These are phyloP conservation scores for Entomobrya proxima DNA, from an alignment of 2,888 invertebrate species.

Conservation along the genomic window DNA sequence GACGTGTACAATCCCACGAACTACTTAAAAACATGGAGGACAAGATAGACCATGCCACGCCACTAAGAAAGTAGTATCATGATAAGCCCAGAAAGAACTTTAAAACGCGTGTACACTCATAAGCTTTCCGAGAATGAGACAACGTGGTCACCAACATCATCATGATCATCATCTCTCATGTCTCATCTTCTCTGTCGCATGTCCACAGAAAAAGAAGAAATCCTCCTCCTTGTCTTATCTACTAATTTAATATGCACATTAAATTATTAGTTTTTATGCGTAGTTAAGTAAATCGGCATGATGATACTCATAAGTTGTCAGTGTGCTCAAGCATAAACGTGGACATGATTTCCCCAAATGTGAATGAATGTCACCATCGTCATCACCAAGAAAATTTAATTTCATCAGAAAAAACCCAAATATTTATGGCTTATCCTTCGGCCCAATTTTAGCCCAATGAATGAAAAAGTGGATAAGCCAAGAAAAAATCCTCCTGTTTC, in stretches of 20 bases:
- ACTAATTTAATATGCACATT: slow-evolving; percentile 13
- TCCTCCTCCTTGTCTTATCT: background rate
- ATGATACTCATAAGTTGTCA: background rate
- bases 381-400: slow-evolving; percentile 5
- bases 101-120: background rate
- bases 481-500: slow-evolving; percentile 19
- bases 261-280: background rate
- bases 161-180: background rate
- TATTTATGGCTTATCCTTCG: slow-evolving; percentile 17
- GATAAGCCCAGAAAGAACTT: background rate
- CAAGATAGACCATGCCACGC: background rate
- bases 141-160: slow-evolving; percentile 28
- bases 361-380: background rate
- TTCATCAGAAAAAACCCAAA: too few relatives aligned
- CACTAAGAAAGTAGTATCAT: background rate
- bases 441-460: background rate
- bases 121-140: background rate
- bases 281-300: background rate
- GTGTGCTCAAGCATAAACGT: slow-evolving; percentile 9
- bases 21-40: background rate
- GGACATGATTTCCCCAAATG: background rate
- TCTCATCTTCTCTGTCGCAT: background rate
- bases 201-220: background rate
- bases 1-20: slow-evolving; percentile 3
- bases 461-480: slow-evolving; percentile 8